A percentile compares a stretch with the other conserved stretches of the same genome.
phyloP scores from a whole-genome alignment of 2,888 invertebrate genomes.

The Andrena marginata region DNA sequence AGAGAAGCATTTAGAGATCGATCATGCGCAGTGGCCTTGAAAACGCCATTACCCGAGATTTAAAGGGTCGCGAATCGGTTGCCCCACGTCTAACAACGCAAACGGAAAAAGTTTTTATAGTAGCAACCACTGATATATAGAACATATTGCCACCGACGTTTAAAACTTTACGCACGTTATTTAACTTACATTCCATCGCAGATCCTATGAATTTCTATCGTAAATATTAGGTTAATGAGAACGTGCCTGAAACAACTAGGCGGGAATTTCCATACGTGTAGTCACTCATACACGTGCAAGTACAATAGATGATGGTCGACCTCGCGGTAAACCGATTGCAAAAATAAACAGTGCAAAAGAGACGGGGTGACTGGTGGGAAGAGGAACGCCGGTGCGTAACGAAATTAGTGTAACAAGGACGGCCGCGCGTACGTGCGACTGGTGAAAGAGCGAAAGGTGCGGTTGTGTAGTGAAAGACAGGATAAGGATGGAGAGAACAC shows the following conservation, averaged over 20 bases:
- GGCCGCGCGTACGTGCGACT: constrained; percentile 14
- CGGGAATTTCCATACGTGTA: not conserved
- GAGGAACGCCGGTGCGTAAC: constrained; percentile 29
- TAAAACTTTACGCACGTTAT: too few species aligned
- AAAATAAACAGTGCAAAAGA: constrained; percentile 68
- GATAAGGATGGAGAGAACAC: constrained; percentile 44
- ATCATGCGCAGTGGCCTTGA: not conserved
- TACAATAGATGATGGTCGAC: constrained; percentile 43
- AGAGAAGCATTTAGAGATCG: not conserved
- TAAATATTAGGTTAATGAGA: not conserved
- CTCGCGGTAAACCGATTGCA: constrained; percentile 54
- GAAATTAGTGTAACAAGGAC: constrained; percentile 48
- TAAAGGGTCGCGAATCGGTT: not conserved
- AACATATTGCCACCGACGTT: too few species aligned
- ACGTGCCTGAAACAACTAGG: not conserved
- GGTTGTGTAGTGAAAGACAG: constrained; percentile 35
- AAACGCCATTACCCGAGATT: not conserved
- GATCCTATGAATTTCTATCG: not conserved
- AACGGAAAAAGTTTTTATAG: not conserved
- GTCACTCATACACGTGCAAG: not conserved
- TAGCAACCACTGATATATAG: not conserved
- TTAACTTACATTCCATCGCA: too few species aligned
- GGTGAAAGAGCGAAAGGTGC: constrained; percentile 36
- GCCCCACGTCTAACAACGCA: not conserved
- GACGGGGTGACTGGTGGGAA: constrained; percentile 33